Base-by-base conservation (phyloP, 2,888 invertebrate species). In the Mesoligia furuncula region DNA sequence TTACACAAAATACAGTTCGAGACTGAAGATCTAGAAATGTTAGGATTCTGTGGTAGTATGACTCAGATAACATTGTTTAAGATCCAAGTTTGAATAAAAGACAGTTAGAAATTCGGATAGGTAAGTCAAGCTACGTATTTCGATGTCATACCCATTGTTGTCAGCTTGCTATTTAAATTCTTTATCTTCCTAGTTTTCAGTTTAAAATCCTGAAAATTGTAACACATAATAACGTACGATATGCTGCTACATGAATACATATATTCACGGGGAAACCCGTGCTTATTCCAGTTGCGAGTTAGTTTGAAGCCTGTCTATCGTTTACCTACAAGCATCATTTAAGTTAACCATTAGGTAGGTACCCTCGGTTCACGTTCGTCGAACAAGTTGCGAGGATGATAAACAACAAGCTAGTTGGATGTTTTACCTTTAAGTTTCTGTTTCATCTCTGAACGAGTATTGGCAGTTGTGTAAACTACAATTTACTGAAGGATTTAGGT, bases 281-380 rank as follows among this genome's bases (percentile, higher is more conserved):
- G 31, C 66, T 67, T 71, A 77, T 73, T 77, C 57, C 64, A 85
- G 61, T 73, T 81, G 67, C n/a, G 69, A 79, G 69, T 61, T 84
- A 79, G 79, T 84, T 85, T 83, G 84, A 80, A 85, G 80, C 69
- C 76, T 74, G 80, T 80, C 73, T 80, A 83, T 77, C 73, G 76
- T 73, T 64, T 75, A n/a, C n/a, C n/a, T n/a, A 75, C 79, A 74
- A 83, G 77, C 62, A 86, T 20, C 64, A 83, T 74, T 85, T 72
- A 85, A 80, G 85, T 85, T 75, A 79, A 83, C 76, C 86, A 73
- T 79, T 82, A 79, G 73, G 76, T n/a, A n/a, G n/a, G 4, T 83
- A 67, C 70, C 57, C 59, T 73, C 62, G 31, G 54, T 62, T 76
- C 71, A 72, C 71, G 79, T 76, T 66, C 74, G 79, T 73, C 72